Conservation (phyloP, 2,113 vertebrate species). For the Petrocephalus microphthalmus region DNA sequence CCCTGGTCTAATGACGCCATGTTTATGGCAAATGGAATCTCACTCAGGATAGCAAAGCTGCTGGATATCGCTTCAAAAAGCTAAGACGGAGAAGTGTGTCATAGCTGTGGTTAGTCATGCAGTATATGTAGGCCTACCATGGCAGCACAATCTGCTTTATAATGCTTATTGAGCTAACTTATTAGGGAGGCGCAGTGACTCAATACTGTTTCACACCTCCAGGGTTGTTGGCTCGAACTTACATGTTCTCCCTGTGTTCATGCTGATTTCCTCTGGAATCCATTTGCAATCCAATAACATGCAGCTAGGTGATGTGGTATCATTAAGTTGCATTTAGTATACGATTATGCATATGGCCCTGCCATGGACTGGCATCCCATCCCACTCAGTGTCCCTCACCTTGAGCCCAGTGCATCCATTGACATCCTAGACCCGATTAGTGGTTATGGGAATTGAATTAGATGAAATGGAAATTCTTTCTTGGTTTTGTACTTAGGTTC, state of each 20-base stretch:
- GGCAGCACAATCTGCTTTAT: neutral
- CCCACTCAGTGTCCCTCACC: neutral
- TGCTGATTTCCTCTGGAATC: neutral
- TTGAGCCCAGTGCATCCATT: neutral
- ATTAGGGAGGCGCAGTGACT: neutral
- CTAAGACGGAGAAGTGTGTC: neutral
- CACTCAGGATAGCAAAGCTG: neutral
- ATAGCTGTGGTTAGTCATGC: neutral
- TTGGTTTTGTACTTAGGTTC: neutral
- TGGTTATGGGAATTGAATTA: neutral
- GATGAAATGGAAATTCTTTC: neutral
- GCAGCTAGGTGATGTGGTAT: neutral
- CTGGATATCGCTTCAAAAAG: neutral
- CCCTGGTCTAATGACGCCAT: neutral
- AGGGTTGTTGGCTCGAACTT: neutral
- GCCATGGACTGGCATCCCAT: neutral
- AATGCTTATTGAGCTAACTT: neutral
- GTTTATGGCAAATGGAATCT: neutral
- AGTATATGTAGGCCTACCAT: neutral
- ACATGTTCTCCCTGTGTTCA: neutral
- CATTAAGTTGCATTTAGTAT: neutral
- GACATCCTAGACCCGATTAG: neutral
- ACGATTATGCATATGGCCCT: neutral
- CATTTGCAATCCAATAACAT: neutral
- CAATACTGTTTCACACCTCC: neutral